These are phyloP conservation scores for Psittacula cyanocephala DNA, from an alignment of 2,113 vertebrate species.

Conservation along the genomic window DNA sequence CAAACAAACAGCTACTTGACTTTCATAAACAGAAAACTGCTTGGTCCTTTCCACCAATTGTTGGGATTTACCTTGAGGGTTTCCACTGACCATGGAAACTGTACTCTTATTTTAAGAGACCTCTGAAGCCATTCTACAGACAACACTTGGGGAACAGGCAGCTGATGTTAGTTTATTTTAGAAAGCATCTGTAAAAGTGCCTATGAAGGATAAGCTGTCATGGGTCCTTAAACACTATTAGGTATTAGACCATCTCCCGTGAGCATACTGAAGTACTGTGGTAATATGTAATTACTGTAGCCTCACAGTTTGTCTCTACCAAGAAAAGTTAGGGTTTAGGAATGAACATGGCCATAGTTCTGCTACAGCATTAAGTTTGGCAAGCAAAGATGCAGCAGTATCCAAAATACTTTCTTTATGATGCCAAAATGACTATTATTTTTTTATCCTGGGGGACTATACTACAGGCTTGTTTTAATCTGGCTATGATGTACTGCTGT, in stretches of 20 bases:
- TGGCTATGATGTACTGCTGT: neutral
- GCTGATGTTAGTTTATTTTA: neutral
- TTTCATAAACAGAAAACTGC: neutral
- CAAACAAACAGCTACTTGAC: neutral
- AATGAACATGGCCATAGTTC: neutral
- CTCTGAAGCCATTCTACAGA: neutral
- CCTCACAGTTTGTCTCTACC: neutral
- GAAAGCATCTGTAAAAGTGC: neutral
- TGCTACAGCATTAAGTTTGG: neutral
- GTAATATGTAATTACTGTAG: neutral
- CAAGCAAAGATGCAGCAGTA: neutral
- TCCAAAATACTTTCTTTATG: neutral
- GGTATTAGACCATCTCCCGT: neutral
- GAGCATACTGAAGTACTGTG: neutral
- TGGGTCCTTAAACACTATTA: neutral
- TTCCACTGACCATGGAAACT: neutral
- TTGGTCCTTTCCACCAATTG: neutral
- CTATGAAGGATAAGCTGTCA: neutral
- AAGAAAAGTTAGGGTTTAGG: neutral
- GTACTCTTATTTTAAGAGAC: neutral
- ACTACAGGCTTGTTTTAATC: neutral
- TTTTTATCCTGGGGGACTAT: neutral
- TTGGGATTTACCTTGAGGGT: neutral
- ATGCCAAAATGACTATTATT: neutral
- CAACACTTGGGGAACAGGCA: neutral